These are phyloP conservation scores for Calcarius lapponicus DNA, from an alignment of 2,797 vertebrate genomes.

Conservation along the genomic window DNA sequence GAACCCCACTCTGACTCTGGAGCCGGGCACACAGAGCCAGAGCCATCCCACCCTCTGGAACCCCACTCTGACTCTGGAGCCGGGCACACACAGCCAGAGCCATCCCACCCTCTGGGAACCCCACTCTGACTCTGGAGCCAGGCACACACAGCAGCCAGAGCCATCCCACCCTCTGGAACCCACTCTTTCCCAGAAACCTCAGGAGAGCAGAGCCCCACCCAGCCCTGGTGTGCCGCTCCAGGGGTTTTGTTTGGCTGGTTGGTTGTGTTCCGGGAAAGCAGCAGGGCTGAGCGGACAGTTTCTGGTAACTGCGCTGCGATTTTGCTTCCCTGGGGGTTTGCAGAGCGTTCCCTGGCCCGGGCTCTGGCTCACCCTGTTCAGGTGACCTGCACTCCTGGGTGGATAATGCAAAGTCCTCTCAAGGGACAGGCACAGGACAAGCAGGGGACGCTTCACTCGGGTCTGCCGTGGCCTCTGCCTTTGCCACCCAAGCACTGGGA, in stretches of 20 bases:
- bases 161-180: not conserved
- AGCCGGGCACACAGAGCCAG: too few species aligned
- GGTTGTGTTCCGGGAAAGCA: not conserved
- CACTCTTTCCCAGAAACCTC: not conserved
- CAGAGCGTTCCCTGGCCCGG: fast-evolving
- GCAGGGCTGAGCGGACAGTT: not conserved
- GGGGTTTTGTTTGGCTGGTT: not conserved
- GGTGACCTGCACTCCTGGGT: not conserved
- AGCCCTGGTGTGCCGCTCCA: not conserved
- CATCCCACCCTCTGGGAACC: not conserved
- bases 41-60: not conserved
- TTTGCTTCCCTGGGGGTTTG: not conserved
- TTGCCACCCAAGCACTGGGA: fast-evolving
- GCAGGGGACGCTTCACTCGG: not conserved
- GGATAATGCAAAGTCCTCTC: not conserved
- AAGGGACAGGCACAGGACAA: not conserved
- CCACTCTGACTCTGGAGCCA: not conserved
- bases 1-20: not conserved
- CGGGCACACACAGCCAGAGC: not conserved
- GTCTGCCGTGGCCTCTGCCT: not conserved
- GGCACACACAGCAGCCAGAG: not conserved
- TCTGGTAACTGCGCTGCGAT: fast-evolving
- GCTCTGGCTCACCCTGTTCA: fast-evolving
- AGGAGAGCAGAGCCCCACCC: not conserved
- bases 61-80: not conserved